Evolutionary conservation across 2,888 invertebrate genomes (phyloP).

Genomic region (Deilephila porcellus): DNA sequence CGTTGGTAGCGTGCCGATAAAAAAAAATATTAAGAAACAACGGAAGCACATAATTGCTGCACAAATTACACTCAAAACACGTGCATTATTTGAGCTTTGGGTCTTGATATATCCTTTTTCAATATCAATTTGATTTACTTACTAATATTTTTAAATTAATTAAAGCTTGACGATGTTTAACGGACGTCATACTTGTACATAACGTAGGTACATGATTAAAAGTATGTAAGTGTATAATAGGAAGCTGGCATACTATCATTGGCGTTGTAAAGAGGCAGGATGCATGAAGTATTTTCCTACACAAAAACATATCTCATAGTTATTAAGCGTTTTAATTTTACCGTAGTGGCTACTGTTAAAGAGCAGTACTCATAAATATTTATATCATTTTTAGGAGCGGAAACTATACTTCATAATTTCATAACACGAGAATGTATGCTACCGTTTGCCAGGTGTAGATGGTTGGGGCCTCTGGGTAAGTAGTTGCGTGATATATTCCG

Average conservation of each 20-base stretch:
- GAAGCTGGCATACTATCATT: too few species aligned
- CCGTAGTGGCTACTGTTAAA: not conserved
- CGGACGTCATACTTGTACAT: too few species aligned
- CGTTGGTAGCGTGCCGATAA: constrained; percentile 60
- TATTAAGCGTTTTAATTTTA: not conserved
- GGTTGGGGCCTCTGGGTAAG: not conserved
- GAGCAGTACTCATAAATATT: not conserved
- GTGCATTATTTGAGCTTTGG: too few species aligned
- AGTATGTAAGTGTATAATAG: too few species aligned
- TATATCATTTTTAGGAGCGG: not conserved
- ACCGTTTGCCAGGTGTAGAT: not conserved
- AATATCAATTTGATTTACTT: too few species aligned
- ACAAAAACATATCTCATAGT: not conserved
- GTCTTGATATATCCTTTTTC: too few species aligned
- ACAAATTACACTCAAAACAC: constrained; percentile 32
- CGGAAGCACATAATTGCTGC: constrained; percentile 63
- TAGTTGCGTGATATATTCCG: constrained; percentile 8
- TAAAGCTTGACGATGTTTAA: too few species aligned
- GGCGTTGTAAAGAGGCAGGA: too few species aligned
- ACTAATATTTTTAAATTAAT: too few species aligned
- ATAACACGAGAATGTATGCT: constrained; percentile 1
- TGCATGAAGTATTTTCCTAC: too few species aligned
- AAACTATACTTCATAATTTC: constrained; percentile 12
- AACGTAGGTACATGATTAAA: too few species aligned
- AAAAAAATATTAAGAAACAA: constrained; percentile 57